Conservation (phyloP, 1,140 invertebrate genomes). For the Drosophila aff. region DNA sequence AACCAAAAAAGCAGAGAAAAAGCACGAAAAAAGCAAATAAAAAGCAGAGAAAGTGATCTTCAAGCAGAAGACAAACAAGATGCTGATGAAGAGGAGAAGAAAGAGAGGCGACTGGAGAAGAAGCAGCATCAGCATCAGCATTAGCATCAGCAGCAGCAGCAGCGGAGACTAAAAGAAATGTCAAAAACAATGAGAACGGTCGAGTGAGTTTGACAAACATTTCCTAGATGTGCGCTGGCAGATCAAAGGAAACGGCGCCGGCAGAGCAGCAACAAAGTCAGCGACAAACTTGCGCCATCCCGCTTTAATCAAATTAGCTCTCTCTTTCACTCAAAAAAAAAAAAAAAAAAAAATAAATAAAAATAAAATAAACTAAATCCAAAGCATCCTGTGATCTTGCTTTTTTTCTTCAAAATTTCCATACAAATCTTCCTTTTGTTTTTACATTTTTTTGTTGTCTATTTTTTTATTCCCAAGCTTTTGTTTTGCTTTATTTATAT, state of each 20-base stretch:
- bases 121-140: neutral
- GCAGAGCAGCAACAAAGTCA: constrained; percentile 40
- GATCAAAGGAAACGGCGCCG: constrained; percentile 73
- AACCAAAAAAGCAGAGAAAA: neutral
- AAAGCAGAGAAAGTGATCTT: constrained; percentile 47
- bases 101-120: constrained; percentile 4
- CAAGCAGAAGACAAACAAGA: constrained; percentile 25
- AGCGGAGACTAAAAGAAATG: constrained; percentile 75
- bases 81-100: neutral
- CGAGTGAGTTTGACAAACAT: constrained; percentile 84
- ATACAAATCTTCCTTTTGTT: neutral
- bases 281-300: constrained; percentile 30
- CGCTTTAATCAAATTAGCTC: constrained; percentile 72
- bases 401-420: neutral
- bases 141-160: constrained; percentile 5
- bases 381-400: constrained; percentile 38
- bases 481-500: constrained; percentile 11
- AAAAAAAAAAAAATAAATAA: neutral
- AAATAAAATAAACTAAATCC: constrained; percentile 6
- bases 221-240: constrained; percentile 84
- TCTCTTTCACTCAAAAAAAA: constrained; percentile 30
- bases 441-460: neutral
- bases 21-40: constrained; percentile 4
- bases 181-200: constrained; percentile 84
- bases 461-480: neutral